Conservation (phyloP, 2,888 invertebrate species). For the Heteromurus nitidus region DNA sequence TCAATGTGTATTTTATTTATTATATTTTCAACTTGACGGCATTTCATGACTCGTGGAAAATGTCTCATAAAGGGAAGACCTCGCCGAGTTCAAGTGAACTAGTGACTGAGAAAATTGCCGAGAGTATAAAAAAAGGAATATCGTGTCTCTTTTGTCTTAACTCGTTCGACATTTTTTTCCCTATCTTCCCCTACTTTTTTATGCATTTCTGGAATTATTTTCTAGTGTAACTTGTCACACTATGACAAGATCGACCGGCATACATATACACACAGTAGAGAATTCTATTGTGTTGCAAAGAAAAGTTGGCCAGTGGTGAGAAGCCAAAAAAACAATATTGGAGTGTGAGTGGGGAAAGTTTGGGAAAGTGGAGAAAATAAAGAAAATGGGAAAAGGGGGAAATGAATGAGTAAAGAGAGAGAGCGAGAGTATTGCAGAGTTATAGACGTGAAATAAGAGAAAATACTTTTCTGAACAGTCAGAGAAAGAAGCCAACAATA, state of each 20-base stretch:
- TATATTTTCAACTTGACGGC: slow-evolving; percentile 3
- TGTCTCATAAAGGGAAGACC: background rate
- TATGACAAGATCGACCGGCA: slow-evolving; percentile 18
- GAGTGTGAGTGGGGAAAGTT: too few species aligned
- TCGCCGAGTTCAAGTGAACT: slow-evolving; percentile 19
- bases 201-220: slow-evolving; percentile 23
- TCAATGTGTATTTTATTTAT: background rate
- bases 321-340: slow-evolving; percentile 40
- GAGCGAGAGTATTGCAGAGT: slow-evolving; percentile 17
- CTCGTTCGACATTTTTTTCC: background rate
- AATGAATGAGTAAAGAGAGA: slow-evolving; percentile 9
- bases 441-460: slow-evolving; percentile 19
- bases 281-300: background rate
- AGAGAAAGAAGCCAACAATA: slow-evolving; percentile 63
- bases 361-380: background rate
- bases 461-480: slow-evolving; percentile 2
- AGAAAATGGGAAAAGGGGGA: slow-evolving; percentile 6
- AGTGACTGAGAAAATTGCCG: slow-evolving; percentile 30
- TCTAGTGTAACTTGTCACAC: slow-evolving; percentile 28
- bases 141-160: too few species aligned
- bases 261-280: background rate
- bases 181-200: background rate
- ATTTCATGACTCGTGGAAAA: slow-evolving; percentile 15
- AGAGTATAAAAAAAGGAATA: too few species aligned
- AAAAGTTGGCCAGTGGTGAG: slow-evolving; percentile 42